Base-by-base conservation (phyloP, 2,113 vertebrate genomes). In the Poecile atricapillus region DNA sequence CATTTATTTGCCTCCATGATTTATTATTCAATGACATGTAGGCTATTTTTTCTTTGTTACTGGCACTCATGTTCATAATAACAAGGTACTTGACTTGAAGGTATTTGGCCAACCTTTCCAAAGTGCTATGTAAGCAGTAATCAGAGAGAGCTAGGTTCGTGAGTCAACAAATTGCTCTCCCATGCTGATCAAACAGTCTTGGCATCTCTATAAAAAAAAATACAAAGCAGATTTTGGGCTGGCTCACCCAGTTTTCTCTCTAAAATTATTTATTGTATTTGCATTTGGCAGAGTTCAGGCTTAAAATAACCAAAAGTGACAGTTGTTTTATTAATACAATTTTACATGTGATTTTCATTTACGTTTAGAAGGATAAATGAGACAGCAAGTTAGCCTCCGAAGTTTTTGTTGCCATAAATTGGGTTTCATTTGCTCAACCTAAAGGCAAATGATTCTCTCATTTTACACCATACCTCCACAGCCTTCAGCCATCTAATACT, bases 281-380 rank as follows among this genome's bases (percentile, higher is more conserved):
- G 86, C 65, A 84, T 97, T 95, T 96, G 94, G 96, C 87, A 97
- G 88, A 69, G 77, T 50, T 37, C 7, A 82, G 55, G 43, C 74
- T 94, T 97, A 95, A 94, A 95, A 97, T 93, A 96, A 94, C 91
- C 58, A 85, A 84, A 95, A 86, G 46, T 89, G 81, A 84, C 86
- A 70, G 90, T 89, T 94, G 87, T 96, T 94, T 86, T 94, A 83
- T 96, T 97, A 94, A 76, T 77, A 94, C 75, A 87, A 83, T 79
- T 82, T 92, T 80, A 73, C 95, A 95, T 93, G 67, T 93, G 95
- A 96, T 93, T 96, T 95, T 90, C 67, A 95, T 96, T 96, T 95
- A 76, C 0, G 3, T 84, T 91, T 92, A 67, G 76, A 75, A 83
- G 95, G 67, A 83, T 88, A 90, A 94, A 95, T 79, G 80, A 93